Evolutionary conservation across 2,797 vertebrate genomes (phyloP), one percentile per base, ranked within the genome.

Genomic region (Darevskia mixta): DNA sequence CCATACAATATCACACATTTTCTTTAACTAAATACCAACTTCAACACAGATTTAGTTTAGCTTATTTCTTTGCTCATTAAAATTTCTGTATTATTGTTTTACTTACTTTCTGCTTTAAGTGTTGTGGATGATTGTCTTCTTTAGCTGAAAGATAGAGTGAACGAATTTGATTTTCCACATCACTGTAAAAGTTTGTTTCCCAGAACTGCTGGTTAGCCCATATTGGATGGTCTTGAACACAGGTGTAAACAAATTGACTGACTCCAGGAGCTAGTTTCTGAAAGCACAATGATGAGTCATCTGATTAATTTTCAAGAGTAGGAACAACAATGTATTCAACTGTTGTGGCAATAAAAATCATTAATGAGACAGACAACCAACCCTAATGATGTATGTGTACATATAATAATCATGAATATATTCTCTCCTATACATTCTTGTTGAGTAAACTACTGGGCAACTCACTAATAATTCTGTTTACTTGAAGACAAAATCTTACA

Each of bases 151-250:
- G 97, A 95, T 99, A 99, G 82, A 99, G 97, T 58, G 98, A 96
- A 64, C 99, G 96, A 95, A 99, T 99, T 95, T 99, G 98, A 92
- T 97, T 97, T 92, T 99, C 99, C 64, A 99, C 99, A 0, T 98
- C 98, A 76, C 97, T 98, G 85, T 99, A 99, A 96, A 99, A 99
- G 5, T 98, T 99, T 87, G 98, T 98, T 95, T 99, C 99, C 99
- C 99, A 99, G 92, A 99, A 99, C 89, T 99, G 98, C 90, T 99
- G 98, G 95, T 98, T 99, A 90, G 98, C 98, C 99, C 99, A 99
- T 90, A 99, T 98, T 69, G 98, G 97, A 95, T 99, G 99, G 91
- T 99, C 99, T 93, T 99, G 99, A 7, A 99, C 97, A 95, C 99
- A 99, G 49, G 98, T 98, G 95, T 99, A 99, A 82, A 98, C 98